A percentile compares a stretch with the other conserved stretches of the same genome.
phyloP scores from a whole-genome alignment of 2,888 invertebrate genomes.

The Seira ritae region DNA sequence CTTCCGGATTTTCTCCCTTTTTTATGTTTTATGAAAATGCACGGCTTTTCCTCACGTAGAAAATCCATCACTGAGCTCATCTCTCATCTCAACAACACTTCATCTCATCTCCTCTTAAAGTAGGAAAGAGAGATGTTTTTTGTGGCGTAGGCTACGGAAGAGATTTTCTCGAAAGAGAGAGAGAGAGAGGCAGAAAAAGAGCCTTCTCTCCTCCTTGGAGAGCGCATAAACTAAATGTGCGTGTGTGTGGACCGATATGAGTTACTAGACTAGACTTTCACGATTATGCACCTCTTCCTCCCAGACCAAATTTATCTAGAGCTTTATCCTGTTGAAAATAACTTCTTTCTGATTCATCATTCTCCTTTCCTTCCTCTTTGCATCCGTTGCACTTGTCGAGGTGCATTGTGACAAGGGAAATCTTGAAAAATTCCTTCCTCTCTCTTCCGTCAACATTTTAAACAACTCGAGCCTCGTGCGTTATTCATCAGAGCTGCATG shows the following conservation, averaged over 20 bases:
- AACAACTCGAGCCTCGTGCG: constrained; percentile 6
- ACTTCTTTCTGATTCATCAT: constrained; percentile 37
- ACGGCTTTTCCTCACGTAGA: constrained; percentile 20
- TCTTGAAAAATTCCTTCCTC: constrained; percentile 54
- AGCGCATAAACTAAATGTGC: too few species aligned
- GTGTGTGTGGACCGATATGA: too few species aligned
- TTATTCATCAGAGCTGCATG: background rate
- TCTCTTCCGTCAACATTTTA: constrained; percentile 35
- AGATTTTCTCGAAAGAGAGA: background rate
- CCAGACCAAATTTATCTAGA: background rate
- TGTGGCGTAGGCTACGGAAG: background rate
- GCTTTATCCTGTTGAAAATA: constrained; percentile 8
- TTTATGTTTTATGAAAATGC: background rate
- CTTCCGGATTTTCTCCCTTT: constrained; percentile 1
- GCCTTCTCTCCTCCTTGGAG: too few species aligned
- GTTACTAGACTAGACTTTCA: too few species aligned
- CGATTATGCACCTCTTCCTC: too few species aligned
- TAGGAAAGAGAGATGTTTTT: background rate
- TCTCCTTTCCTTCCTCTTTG: too few species aligned
- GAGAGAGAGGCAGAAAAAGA: too few species aligned
- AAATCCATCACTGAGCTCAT: constrained; percentile 50
- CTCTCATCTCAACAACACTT: constrained; percentile 35
- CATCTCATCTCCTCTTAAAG: background rate
- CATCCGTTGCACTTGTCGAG: background rate
- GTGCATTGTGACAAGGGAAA: constrained; percentile 16